Evolutionary conservation across 2,797 vertebrate species (phyloP).

Genomic region (Lutjanus argentimaculatus): DNA sequence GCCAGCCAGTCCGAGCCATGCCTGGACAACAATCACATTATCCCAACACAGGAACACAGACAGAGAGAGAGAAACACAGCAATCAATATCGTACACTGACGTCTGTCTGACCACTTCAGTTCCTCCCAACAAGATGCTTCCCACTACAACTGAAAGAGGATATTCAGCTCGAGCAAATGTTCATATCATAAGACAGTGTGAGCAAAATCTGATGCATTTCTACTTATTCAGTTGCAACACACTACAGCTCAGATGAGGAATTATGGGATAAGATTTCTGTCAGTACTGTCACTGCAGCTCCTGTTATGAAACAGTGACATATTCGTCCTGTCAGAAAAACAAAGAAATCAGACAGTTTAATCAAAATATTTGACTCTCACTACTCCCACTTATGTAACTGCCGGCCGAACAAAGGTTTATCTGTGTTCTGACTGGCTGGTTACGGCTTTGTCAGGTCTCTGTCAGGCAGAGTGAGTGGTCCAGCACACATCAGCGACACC

Average conservation of each 20-base stretch:
- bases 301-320: conserved; percentile 52
- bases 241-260: conserved; percentile 34
- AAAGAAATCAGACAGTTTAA: conserved; percentile 56
- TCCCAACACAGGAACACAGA: conserved; percentile 76
- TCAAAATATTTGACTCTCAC: conserved; percentile 63
- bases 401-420: conserved; percentile 56
- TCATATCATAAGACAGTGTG: conserved; percentile 35
- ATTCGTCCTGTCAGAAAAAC: conserved; percentile 47
- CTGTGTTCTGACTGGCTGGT: conserved; percentile 56
- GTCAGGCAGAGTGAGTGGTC: conserved; percentile 68
- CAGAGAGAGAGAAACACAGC: conserved; percentile 76
- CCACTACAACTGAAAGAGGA: conserved; percentile 75
- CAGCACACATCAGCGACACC: conserved; percentile 74
- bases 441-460: conserved; percentile 67
- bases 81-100: conserved; percentile 80
- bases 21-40: conserved; percentile 84
- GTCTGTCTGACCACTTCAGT: conserved; percentile 80
- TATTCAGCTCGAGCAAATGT: conserved; percentile 63
- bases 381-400: conserved; percentile 47
- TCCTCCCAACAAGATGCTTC: conserved; percentile 77
- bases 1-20: conserved; percentile 71
- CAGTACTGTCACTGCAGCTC: conserved; percentile 33
- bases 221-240: conserved; percentile 30
- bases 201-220: conserved; percentile 25
- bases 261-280: conserved; percentile 48